Conservation (phyloP, 2,888 invertebrate species). For the Stegana nigrithorax region DNA sequence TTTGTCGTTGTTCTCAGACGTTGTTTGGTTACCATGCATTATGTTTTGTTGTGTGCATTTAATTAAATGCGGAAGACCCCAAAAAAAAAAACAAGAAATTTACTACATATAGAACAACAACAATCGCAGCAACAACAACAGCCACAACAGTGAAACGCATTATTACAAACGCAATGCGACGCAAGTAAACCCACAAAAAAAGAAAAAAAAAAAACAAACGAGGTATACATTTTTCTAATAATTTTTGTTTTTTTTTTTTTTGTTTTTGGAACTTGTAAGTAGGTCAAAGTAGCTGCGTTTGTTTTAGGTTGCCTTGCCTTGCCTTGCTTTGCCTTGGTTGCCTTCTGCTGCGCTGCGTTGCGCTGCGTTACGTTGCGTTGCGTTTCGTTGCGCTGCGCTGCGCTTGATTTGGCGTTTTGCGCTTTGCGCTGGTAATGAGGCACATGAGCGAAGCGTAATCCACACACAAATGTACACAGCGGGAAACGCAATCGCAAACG, state of each 20-base stretch:
- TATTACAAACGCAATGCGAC: constrained; percentile 11
- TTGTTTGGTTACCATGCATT: too few relatives aligned
- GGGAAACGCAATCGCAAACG: not conserved
- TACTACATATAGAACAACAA: too few relatives aligned
- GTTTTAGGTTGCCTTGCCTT: constrained; percentile 21
- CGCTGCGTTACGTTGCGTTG: too few relatives aligned
- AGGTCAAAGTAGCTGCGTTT: constrained; percentile 54
- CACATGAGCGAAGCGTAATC: not conserved
- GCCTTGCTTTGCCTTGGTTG: constrained; percentile 18
- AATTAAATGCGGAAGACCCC: constrained; percentile 60
- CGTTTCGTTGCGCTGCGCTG: too few relatives aligned
- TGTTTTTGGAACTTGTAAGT: constrained; percentile 58
- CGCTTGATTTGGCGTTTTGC: not conserved
- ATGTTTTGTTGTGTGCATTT: constrained; percentile 52
- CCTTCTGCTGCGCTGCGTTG: constrained; percentile 4
- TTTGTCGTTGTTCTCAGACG: too few relatives aligned
- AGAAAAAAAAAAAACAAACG: constrained; percentile 41
- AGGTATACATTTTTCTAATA: too few relatives aligned
- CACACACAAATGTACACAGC: not conserved
- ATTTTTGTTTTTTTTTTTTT: too few relatives aligned
- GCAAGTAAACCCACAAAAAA: constrained; percentile 30
- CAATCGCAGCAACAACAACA: constrained; percentile 26
- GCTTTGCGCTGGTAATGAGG: constrained; percentile 12
- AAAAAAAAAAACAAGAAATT: constrained; percentile 27
- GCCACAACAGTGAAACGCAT: constrained; percentile 47